Base-by-base conservation (phyloP, 2,888 invertebrate genomes). In the Arge pagana region DNA sequence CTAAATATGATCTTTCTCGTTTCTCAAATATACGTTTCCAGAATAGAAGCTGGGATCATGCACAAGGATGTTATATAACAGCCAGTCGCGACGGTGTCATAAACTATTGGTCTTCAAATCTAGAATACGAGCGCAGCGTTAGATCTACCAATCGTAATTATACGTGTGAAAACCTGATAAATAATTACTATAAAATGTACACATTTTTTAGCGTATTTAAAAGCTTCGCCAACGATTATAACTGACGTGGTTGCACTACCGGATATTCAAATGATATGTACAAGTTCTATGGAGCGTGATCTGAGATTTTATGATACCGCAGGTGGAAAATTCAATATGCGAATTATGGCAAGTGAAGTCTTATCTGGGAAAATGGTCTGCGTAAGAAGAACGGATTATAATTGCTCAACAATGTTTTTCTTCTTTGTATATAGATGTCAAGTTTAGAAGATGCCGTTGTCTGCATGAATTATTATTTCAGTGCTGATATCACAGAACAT, bases 261-360 rank as follows among this genome's bases (percentile, higher is more conserved):
- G 0, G 90, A 91, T 71, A 85, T 90, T 43, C 86, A 86, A 72
- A 85, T 90, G 63, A 79, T 93, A 13, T 89, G 88, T 56, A 85
- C 89, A 8, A 83, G 88, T 52, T 88, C 91, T 11, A 86, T 89
- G 0, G 89, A 90, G 74, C 78, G 88, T 11, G 90, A 90, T 68
- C 76, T 93, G 36, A 82, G 88, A 58, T 90, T 93, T 75, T 93
- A 92, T 68, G 91, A 92, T 71, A 85, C 86, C 37, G 85, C 85
- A 15, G 88, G 86, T 4, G 83, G 83, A 52, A 88, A 86, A 50
- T 90, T 90, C 72, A 84, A 85, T 31, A 78, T 89, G 35, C 81
- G 88, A 62, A 81, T 89, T 50, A 80, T 86, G 59, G 85, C 76
- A 51, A 42, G 57, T 36, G 40, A 21, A 35, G 8, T 23, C 18